A percentile compares a stretch with the other conserved stretches of the same genome.
phyloP scores from a whole-genome alignment of 2,888 invertebrate genomes.

The Mythimna impura region DNA sequence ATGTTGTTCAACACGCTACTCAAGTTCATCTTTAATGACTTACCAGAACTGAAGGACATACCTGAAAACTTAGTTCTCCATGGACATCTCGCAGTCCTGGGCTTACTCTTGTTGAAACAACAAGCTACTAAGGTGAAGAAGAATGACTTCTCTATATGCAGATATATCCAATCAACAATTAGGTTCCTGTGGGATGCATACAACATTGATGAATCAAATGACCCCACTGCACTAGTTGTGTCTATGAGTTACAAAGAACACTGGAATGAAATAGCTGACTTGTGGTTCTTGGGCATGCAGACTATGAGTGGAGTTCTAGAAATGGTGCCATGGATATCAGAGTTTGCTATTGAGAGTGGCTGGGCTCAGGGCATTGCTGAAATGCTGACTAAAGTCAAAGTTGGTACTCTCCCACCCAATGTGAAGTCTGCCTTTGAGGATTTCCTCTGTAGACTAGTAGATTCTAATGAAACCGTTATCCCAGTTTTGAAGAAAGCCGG shows the following conservation, averaged over 20 bases:
- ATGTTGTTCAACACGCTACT: slow-evolving; percentile 94
- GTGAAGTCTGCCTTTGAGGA: slow-evolving; percentile 97
- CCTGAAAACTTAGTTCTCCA: slow-evolving; percentile 96
- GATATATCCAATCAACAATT: slow-evolving; percentile 97
- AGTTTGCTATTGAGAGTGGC: slow-evolving; percentile 97
- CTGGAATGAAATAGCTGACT: slow-evolving; percentile 97
- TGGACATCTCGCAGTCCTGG: slow-evolving; percentile 96
- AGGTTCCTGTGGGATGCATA: slow-evolving; percentile 98
- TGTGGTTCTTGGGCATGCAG: slow-evolving; percentile 98
- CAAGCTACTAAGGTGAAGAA: slow-evolving; percentile 95
- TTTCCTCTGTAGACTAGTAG: slow-evolving; percentile 95
- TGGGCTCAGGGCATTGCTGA: slow-evolving; percentile 97
- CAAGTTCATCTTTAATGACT: slow-evolving; percentile 95
- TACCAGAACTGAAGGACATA: slow-evolving; percentile 95
- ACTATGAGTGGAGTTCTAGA: slow-evolving; percentile 96
- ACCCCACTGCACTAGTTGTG: slow-evolving; percentile 95
- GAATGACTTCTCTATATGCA: slow-evolving; percentile 96
- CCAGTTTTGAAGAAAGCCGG: slow-evolving; percentile 95
- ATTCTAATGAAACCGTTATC: slow-evolving; percentile 94
- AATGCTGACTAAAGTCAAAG: slow-evolving; percentile 95
- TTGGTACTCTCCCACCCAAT: slow-evolving; percentile 95
- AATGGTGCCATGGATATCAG: slow-evolving; percentile 96
- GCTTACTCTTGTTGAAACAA: slow-evolving; percentile 95
- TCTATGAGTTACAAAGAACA: slow-evolving; percentile 96
- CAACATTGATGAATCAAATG: slow-evolving; percentile 96